Evolutionary conservation across 2,797 vertebrate genomes (phyloP), one percentile per base, ranked within the genome.

Genomic region (Neopelma chrysocephalum): DNA sequence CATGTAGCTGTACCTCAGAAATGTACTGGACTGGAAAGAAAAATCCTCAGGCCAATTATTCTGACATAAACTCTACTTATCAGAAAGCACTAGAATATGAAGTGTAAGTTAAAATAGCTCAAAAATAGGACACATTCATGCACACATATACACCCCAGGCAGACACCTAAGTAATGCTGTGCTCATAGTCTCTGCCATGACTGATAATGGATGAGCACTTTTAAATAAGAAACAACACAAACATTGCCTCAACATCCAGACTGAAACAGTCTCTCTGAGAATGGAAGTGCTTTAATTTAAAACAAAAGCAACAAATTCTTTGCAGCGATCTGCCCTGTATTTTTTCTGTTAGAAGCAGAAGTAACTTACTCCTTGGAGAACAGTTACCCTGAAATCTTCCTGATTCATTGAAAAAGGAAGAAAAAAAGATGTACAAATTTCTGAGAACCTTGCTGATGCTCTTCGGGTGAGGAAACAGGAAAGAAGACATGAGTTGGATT

Each of bases 11-110:
- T 94, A 91, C 94, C 90, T 87, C 80, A 92, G 77, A 95, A 96
- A 96, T 85, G 95, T 94, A 95, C 79, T 94, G 91, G 87, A 87
- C 87, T 93, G 91, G 92, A 94, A 95, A 93, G 82, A 93, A 93
- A 90, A 96, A 89, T 95, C 93, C 82, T 91, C 66, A 76, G 92
- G 92, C 89, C 73, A 93, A 93, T 96, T 97, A 97, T 95, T 91
- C 36, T 94, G 80, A 96, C 91, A 97, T 93, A 96, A 95, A 95
- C 95, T 96, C 92, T 90, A 95, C 88, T 95, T 97, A 95, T 93
- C 94, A 93, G 65, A 94, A 96, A 92, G 92, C 92, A 87, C 92
- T 92, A 92, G 90, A 96, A 97, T 96, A 96, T 80, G 78, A 95
- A 95, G 83, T 19, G 5, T 54, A 75, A 87, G 94, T 96, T 95